Conservation (phyloP, 2,113 vertebrate genomes). For the Prunella himalayana region DNA sequence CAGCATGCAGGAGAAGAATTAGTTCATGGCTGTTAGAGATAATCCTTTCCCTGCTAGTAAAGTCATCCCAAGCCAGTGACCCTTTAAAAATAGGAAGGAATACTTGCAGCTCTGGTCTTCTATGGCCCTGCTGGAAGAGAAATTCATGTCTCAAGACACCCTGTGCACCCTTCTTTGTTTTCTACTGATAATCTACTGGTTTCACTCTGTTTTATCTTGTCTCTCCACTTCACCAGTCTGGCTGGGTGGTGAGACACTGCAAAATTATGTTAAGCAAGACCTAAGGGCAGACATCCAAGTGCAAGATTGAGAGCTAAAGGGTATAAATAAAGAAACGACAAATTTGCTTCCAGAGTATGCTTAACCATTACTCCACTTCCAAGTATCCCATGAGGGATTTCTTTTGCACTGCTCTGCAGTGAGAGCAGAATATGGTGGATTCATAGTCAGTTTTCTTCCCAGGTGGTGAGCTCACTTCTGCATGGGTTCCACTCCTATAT, state of each 20-base stretch:
- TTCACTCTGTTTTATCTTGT: not conserved
- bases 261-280: not conserved
- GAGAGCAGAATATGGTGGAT: not conserved
- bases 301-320: not conserved
- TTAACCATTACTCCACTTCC: not conserved
- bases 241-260: not conserved
- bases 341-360: not conserved
- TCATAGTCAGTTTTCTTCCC: not conserved
- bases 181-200: not conserved
- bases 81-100: not conserved
- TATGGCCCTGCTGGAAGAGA: not conserved
- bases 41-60: not conserved
- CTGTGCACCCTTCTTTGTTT: not conserved
- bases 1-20: not conserved
- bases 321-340: constrained; percentile 16
- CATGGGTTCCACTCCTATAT: not conserved
- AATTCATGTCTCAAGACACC: not conserved
- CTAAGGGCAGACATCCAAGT: not conserved
- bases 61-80: not conserved
- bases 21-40: not conserved
- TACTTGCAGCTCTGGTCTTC: not conserved
- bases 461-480: not conserved
- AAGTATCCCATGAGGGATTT: not conserved
- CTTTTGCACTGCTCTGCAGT: not conserved
- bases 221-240: not conserved